Base-by-base conservation (phyloP, 2,888 invertebrate species). In the Tubulanus polymorphus region DNA sequence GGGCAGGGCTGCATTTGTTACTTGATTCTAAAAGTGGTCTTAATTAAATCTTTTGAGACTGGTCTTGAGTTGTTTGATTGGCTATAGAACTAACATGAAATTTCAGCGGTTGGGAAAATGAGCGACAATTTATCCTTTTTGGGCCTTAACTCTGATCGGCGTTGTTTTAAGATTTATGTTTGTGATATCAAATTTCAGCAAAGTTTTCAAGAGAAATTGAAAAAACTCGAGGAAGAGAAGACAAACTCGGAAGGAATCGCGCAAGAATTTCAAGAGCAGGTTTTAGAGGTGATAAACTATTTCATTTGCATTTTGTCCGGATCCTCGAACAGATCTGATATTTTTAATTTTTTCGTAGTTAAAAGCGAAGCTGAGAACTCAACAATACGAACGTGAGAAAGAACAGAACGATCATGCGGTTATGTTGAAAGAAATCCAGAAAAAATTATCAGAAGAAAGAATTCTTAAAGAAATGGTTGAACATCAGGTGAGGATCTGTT, bases 401-500 rank as follows among this genome's bases (percentile, higher is more conserved):
- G 90, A 91, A 74, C 86, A 88, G 57, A 85, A 85, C 54, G 88
- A 91, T 74, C 86, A 90, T 79, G 84, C 86, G 58, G 83, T 87
- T 23, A 88, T 89, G 86, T 82, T 91, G 66, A 86, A 90, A 65
- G 91, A 92, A 74, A 76, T 92, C 8, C 90, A 93, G 71, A 83
- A 87, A 68, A 83, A 90, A 54, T 80, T 91, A 51, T 85, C 86
- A 23, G 85, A 86, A 57, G 92, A 92, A 72, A 84, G 89, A 27
- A 85, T 85, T 62, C 82, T 83, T 0, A 88, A 87, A 71, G 90
- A 91, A 71, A 85, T 86, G 59, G 79, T 89, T 3, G 90, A 91
- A 75, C 81, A 83, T 65, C 85, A 86, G 75, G 80, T 81, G 56
- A 47, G 41, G 15, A 20, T n/a, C 12, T 35, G 12, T 12, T 12